Evolutionary conservation across 2,797 vertebrate species (phyloP), one percentile per base, ranked within the genome.

Genomic region (Dicrostonyx torquatus): DNA sequence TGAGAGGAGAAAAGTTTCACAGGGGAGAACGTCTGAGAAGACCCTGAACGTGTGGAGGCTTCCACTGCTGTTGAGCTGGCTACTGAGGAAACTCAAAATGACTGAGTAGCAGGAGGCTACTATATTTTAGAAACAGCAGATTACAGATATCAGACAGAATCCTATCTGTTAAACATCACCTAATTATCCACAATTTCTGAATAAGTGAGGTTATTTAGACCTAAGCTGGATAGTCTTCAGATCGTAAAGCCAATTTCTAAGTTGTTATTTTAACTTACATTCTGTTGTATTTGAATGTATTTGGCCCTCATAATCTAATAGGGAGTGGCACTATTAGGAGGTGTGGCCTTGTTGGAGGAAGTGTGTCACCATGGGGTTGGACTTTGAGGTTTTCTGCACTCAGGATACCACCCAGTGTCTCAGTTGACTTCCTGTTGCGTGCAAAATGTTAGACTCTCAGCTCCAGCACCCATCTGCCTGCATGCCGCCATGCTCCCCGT

Each of bases 151-250:
- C 14, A 29, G 66, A 87, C 15, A 79, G 55, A 89, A 92, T 55
- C 2, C 26, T 40, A 29, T 29, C 18, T 13, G 48, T 87, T 72
- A 89, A 94, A 82, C 86, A 40, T 43, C 12, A 93, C 50, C 17
- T 48, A 80, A 70, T 60, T 79, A 87, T 22, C 29, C 45, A 66
- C 66, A 53, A 40, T 68, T 91, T 24, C 68, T 89, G 62, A 43
- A 48, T 34, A 66, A 48, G 14, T 12, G 14, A 48, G 34, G 45
- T 77, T 58, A 12, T 73, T 95, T 87, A 87, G 82, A 87, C 73
- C 29, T 53, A 91, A 91, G 34, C n/a, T 20, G 40, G 68, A 90
- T 90, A 70, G 31, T 85, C 26, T 70, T 93, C 60, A 72, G 64
- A 83, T 48, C 70, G 20, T 73, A 93, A 83, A 77, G 5, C 6